Conservation (phyloP, 2,797 vertebrate genomes). For the Hapalemur alaotrensis region DNA sequence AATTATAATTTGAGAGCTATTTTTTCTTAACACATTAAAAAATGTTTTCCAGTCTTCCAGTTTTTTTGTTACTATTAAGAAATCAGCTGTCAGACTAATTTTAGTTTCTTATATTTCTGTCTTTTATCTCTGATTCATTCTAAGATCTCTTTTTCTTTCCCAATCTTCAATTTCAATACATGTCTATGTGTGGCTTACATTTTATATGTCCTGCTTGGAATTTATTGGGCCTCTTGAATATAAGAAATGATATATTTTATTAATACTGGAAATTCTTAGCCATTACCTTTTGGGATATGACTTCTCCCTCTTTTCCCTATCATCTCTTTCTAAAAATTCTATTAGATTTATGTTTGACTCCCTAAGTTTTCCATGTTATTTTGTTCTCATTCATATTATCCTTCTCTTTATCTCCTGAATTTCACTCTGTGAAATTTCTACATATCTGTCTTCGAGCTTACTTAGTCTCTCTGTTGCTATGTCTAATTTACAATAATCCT, state of each 20-base stretch:
- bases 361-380: background rate
- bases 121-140: background rate
- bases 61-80: background rate
- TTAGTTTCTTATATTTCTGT: background rate
- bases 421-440: background rate
- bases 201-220: background rate
- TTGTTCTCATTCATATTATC: background rate
- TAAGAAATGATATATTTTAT: background rate
- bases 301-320: background rate
- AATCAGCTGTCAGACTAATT: background rate
- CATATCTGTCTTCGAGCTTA: background rate
- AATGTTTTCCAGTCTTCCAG: background rate
- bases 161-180: background rate
- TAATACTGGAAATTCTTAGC: background rate
- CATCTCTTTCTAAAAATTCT: background rate
- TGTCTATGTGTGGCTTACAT: background rate
- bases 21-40: background rate
- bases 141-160: background rate
- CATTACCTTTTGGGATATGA: background rate
- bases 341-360: background rate
- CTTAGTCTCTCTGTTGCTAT: background rate
- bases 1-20: background rate
- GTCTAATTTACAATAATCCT: background rate
- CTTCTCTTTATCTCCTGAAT: background rate
- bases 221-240: background rate